Conservation (phyloP, 1,140 invertebrate species). For the Sesamia nonagrioides region DNA sequence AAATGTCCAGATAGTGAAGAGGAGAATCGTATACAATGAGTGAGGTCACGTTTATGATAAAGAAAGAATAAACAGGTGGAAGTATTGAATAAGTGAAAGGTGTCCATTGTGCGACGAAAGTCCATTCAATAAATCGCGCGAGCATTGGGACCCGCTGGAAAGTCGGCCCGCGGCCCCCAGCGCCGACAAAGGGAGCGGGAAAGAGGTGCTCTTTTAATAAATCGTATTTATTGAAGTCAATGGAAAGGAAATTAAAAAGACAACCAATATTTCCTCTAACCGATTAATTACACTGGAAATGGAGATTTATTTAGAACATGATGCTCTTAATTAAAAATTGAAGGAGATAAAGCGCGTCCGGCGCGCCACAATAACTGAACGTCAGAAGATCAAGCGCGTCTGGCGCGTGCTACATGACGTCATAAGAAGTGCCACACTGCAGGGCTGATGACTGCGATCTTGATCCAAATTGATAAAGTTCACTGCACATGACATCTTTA, state of each 20-base stretch:
- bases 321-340: background rate
- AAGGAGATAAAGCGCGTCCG: background rate
- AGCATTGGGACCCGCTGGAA: background rate
- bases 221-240: conserved; percentile 34
- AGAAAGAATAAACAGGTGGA: background rate
- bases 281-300: background rate
- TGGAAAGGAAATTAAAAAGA: conserved; percentile 33
- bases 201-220: conserved; percentile 10
- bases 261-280: conserved; percentile 10
- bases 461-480: no score
- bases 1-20: background rate
- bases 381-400: background rate
- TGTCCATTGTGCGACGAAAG: background rate
- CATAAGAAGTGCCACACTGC: background rate
- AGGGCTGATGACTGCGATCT: background rate
- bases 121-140: background rate
- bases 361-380: background rate
- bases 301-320: background rate
- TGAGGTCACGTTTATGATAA: background rate
- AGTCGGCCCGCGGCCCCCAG: no score
- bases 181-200: background rate
- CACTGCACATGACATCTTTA: conserved; percentile 7
- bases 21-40: background rate
- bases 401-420: background rate
- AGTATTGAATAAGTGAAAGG: background rate